Evolutionary conservation across 2,888 invertebrate species (phyloP), one percentile per base, ranked within the genome.

Genomic region (Pelosia muscerda): DNA sequence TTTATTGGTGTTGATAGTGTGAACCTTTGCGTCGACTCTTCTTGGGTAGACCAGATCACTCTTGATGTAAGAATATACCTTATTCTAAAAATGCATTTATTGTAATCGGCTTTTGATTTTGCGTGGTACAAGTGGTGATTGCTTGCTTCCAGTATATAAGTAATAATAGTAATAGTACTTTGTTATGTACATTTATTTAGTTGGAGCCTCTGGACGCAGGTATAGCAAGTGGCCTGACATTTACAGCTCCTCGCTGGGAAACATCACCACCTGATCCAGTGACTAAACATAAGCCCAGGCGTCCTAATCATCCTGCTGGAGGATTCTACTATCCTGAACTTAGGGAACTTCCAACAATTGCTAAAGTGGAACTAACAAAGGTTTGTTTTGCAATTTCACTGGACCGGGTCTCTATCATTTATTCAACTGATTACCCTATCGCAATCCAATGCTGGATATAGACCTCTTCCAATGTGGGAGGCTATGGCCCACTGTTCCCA

Each of bases 171-270:
- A n/a, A n/a, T n/a, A n/a, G n/a, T n/a, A n/a, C n/a, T n/a, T 42
- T 38, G 19, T 42, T 19, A 26, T 5, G 2, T 54, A 13, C 25
- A 4, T 34, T 22, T 49, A 28, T 56, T 6, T 42, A 98, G 96
- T 95, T 98, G 86, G 97, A 97, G 89, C 98, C 98, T 5, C 92
- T 98, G 80, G 98, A 99, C 89, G 98, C 97, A 23, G 99, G 99
- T 49, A 98, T 98, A 53, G 98, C 98, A 86, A 98, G 98, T 88
- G 98, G 99, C 1, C 96, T 98, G 87, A 98, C 98, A 66, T 99
- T 98, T 92, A 98, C 98, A 62, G 97, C 98, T 59, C 98, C 98
- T 64, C 97, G 98, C 88, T 99, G 98, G 98, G 97, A 97, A 76
- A 97, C 98, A 19, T 96, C 96, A 59, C 98, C 98, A 9, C 97